Evolutionary conservation across 2,888 invertebrate species (phyloP), one percentile per base, ranked within the genome.

Genomic region (Craniophora ligustri): DNA sequence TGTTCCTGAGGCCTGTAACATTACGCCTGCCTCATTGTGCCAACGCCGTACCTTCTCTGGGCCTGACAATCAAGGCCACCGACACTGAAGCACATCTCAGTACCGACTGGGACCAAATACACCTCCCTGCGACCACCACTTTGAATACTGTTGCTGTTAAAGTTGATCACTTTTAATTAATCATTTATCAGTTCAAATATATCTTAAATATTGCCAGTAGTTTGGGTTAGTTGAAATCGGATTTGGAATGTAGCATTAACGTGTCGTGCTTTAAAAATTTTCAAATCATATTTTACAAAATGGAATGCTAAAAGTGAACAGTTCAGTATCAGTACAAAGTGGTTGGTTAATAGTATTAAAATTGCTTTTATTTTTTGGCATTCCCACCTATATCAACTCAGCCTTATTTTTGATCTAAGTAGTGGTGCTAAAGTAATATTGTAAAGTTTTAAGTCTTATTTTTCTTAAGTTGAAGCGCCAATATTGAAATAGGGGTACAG

Each of bases 101-200:
- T 85, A 96, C 97, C 66, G 96, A 97, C 82, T 96, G 98, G 96
- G 97, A 97, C 76, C 97, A 97, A 73, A 97, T 97, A 72, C 95
- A 97, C 78, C 94, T 98, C 73, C 97, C 97, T 40, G 96, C 96
- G 67, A 97, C 97, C 69, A 96, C 97, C 56, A 97, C 97, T 16
- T 95, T 97, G 39, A 97, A 97, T 86, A 97, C 97, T 62, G 97
- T 98, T 30, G 97, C 98, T 46, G 98, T 98, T 53, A 96, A 97
- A 91, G 97, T 98, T 63, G 98, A 98, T 89, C 98, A 98, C 89
- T 98, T 98, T 91, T 98, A 81, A 44, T 91, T 98, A 81, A 44
- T 38, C 13, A 31, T 26, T 8, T 7, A 2, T 11, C 5, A 0
- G 3, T 10, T 15, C 4, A 23, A 8, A 10, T 8, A 3, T 23